Conservation (phyloP, 2,888 invertebrate species). For the Coelopa pilipes region DNA sequence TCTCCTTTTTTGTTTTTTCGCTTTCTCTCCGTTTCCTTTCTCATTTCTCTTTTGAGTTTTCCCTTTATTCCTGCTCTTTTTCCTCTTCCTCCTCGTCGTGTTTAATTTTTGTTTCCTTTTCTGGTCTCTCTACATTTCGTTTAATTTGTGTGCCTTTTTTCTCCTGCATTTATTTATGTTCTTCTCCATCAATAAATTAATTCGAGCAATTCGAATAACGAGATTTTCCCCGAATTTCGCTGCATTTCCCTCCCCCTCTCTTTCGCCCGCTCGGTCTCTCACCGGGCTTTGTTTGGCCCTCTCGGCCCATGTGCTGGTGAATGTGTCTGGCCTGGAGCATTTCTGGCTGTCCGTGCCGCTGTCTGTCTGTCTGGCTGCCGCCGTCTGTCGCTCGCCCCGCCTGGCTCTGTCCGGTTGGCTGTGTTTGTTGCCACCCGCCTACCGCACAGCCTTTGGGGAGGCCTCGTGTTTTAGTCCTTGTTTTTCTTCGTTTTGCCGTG, state of each 20-base stretch:
- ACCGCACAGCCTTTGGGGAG: too few species aligned
- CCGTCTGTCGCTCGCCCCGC: neutral
- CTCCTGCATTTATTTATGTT: constrained; percentile 14
- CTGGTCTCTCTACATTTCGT: constrained; percentile 23
- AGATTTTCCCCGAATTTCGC: constrained; percentile 12
- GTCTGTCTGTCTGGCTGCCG: constrained; percentile 55
- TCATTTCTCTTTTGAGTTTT: constrained; percentile 27
- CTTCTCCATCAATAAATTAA: constrained; percentile 28
- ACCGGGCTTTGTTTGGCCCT: neutral
- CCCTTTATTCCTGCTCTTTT: constrained; percentile 31
- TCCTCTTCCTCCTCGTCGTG: constrained; percentile 10
- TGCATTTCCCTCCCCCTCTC: neutral
- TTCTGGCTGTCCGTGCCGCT: constrained; percentile 59
- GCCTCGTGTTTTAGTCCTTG: too few species aligned
- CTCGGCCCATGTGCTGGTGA: neutral
- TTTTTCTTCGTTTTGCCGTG: too few species aligned
- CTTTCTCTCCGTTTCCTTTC: constrained; percentile 28
- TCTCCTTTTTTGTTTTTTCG: constrained; percentile 13
- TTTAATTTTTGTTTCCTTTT: constrained; percentile 22
- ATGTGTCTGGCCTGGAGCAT: constrained; percentile 46
- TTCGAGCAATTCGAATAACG: constrained; percentile 31
- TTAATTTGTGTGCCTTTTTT: constrained; percentile 26
- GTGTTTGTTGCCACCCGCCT: too few species aligned
- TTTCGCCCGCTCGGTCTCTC: neutral
- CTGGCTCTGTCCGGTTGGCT: constrained; percentile 41